phyloP scores from a whole-genome alignment of 1,140 invertebrate species.

The Aphelenchoides besseyi region DNA sequence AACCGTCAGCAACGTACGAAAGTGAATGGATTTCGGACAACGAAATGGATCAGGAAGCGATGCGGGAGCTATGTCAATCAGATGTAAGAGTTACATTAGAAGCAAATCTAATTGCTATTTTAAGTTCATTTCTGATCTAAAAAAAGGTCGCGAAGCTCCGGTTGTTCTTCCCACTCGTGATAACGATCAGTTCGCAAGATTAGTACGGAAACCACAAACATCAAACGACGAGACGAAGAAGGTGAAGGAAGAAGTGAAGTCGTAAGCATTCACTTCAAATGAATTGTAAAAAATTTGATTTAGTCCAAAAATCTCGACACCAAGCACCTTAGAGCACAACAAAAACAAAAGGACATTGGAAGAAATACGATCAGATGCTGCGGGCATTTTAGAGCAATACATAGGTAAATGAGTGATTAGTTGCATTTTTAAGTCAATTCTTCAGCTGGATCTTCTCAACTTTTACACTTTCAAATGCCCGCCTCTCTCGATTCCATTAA shows the following conservation, averaged over 20 bases:
- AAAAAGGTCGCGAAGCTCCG: constrained; percentile 12
- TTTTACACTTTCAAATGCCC: background rate
- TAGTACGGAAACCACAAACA: constrained; percentile 13
- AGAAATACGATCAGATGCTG: background rate
- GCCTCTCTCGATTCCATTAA: background rate
- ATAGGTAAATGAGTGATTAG: background rate
- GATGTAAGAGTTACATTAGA: background rate
- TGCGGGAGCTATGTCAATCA: background rate
- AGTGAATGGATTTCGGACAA: constrained; percentile 25
- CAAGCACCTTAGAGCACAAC: background rate
- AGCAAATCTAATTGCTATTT: background rate
- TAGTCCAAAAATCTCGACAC: background rate
- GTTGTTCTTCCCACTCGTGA: constrained; percentile 24
- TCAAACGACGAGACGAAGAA: background rate
- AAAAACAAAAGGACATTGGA: background rate
- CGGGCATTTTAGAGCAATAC: background rate
- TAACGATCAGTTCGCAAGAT: constrained; percentile 8
- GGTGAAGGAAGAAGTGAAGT: background rate
- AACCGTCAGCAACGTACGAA: constrained; percentile 6
- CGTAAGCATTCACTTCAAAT: background rate
- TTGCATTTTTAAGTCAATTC: too few species aligned
- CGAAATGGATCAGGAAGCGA: background rate
- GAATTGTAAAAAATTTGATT: background rate
- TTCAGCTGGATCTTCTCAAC: too few species aligned
- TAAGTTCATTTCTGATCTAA: constrained; percentile 26